Base-by-base conservation (phyloP, 2,113 vertebrate genomes). In the Myiozetetes cayanensis region DNA sequence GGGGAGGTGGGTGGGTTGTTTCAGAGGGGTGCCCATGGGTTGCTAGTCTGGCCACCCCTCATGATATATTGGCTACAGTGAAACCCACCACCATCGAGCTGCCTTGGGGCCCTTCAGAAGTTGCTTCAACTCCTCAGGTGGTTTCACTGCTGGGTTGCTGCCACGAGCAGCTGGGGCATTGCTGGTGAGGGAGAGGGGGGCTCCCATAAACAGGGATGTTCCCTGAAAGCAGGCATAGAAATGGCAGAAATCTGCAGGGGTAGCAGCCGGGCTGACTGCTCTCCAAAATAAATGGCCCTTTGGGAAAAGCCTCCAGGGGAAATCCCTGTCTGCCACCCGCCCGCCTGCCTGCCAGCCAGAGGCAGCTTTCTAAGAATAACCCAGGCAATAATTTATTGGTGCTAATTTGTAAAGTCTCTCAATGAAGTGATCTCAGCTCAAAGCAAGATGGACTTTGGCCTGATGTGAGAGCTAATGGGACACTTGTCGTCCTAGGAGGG, bases 401-500 rank as follows among this genome's bases (percentile, higher is more conserved):
- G 94, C 87, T 98, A 96, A 97, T 97, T 97, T 97, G 97, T 95
- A 94, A 97, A 98, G 89, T 92, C 96, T 88, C 87, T 95, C 19
- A 3, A 37, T 12, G 65, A 95, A 96, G 75, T 33, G 59, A 96
- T 88, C 89, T 49, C 59, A 21, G 85, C 89, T 86, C 88, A 90
- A 93, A 93, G 68, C 58, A 68, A 56, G 92, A 87, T 62, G 81
- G 94, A 87, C 96, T 93, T 91, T 58, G 91, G 90, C 90, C 85
- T 74, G 78, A 92, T 6, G 9, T 86, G 89, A 96, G 91, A 92
- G 67, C 93, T 97, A 95, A 92, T 90, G 90, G 89, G 81, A 89
- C 87, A 28, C 30, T 84, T 78, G 72, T 84, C 44, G 66, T 96
- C 47, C 46, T 35, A 5, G 58, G 76, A 73, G 74, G 41, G 59